Evolutionary conservation across 1,140 invertebrate genomes (phyloP), one percentile per base, ranked within the genome.

Genomic region (Colletes latitarsis): DNA sequence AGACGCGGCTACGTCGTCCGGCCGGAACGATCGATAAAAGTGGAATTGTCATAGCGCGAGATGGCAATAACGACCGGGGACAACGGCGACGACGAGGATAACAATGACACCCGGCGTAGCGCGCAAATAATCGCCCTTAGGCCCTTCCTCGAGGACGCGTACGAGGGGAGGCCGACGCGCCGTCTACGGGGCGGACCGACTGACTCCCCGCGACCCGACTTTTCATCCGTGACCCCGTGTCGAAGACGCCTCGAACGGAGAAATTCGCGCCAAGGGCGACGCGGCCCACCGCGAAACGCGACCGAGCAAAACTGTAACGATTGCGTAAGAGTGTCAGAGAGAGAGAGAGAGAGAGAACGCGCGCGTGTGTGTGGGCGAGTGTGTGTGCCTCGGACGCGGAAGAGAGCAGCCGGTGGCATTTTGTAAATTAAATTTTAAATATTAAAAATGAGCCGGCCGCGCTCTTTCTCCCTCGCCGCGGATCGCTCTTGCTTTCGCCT

Each of bases 341-440:
- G 49, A 49, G 49, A 49, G 49, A 49, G 49, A 10, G 49, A 10
- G 49, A 10, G 49, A 10, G 10, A 12, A 3, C n/a, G n/a, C n/a
- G n/a, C 30, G 30, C 2, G 30, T 10, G 46, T 10, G 49, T 10
- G 10, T 10, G 49, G 9, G 43, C 6, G 43, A 46, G 43, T 46
- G 43, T 30, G 30, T 9, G 43, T 49, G 46, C 63, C 71, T 79
- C 82, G 76, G 77, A 77, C 82, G 76, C 58, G 46, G 68, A 80
- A 84, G 78, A 77, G 82, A 82, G 84, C 76, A 80, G 69, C 78
- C 86, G 82, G 86, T 87, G 90, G 90, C 91, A 91, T 92, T 92
- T 91, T 92, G 90, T 91, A 91, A 92, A 92, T 92, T 91, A 92
- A 92, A 92, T 92, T 92, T 92, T 92, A 92, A 92, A 92, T 92